These are phyloP conservation scores for Macrophya alboannulata DNA, from an alignment of 2,888 invertebrate species.

Conservation along the genomic window DNA sequence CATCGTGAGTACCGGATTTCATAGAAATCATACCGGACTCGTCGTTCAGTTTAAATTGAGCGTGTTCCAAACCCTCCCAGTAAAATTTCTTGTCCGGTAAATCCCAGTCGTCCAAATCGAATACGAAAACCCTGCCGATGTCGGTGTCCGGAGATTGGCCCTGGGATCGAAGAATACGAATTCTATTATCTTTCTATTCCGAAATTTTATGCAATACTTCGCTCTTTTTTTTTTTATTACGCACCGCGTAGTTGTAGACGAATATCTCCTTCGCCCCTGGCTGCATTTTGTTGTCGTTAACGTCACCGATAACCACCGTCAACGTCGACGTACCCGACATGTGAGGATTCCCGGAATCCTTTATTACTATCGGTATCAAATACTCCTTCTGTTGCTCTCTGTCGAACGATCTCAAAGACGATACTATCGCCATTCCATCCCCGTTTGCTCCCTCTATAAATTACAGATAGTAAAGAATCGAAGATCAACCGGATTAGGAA, in stretches of 20 bases:
- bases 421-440: slow-evolving; percentile 98
- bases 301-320: slow-evolving; percentile 98
- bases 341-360: slow-evolving; percentile 97
- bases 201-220: slow-evolving; percentile 18
- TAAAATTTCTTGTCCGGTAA: slow-evolving; percentile 98
- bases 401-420: slow-evolving; percentile 95
- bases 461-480: slow-evolving; percentile 6
- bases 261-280: slow-evolving; percentile 98
- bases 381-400: slow-evolving; percentile 98
- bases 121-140: slow-evolving; percentile 97
- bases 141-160: slow-evolving; percentile 94
- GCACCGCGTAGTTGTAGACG: slow-evolving; percentile 93
- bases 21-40: slow-evolving; percentile 98
- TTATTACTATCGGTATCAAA: slow-evolving; percentile 97
- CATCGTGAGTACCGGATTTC: slow-evolving; percentile 95
- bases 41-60: slow-evolving; percentile 93
- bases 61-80: slow-evolving; percentile 94
- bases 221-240: neutral
- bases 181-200: neutral
- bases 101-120: slow-evolving; percentile 99
- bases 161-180: slow-evolving; percentile 79
- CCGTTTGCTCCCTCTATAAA: slow-evolving; percentile 96
- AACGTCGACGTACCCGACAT: slow-evolving; percentile 98
- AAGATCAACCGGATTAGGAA: neutral
- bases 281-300: slow-evolving; percentile 99